Percentiles rank a stretch among this genome's conserved stretches.
These are phyloP conservation scores for Agriopis marginaria DNA, from an alignment of 2,888 invertebrate species.

Conservation along the genomic window DNA sequence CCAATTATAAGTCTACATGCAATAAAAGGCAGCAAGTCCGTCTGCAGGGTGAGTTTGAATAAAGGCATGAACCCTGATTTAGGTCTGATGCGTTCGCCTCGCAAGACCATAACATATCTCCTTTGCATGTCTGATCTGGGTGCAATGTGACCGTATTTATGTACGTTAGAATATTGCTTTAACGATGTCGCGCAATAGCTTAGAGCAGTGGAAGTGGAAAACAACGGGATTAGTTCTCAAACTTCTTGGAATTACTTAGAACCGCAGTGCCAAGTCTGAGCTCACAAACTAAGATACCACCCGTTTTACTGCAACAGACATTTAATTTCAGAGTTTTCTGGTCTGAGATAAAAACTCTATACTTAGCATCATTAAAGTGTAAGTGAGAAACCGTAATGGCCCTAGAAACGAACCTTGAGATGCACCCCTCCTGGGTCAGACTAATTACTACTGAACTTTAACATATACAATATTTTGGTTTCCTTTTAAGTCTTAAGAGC, in stretches of 20 bases:
- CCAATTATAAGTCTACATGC: not conserved
- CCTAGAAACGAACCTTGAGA: conserved; percentile 21
- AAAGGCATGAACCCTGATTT: too few species aligned
- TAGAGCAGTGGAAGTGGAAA: conserved; percentile 31
- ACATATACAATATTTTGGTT: not conserved
- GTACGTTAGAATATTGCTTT: conserved; percentile 29
- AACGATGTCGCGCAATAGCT: conserved; percentile 30
- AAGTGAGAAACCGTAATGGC: conserved; percentile 20
- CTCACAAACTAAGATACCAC: conserved; percentile 33
- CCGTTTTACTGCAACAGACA: conserved; percentile 17
- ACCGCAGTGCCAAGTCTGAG: conserved; percentile 19
- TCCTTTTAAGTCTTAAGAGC: conserved; percentile 19
- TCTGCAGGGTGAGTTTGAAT: too few species aligned
- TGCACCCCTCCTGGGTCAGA: conserved; percentile 12
- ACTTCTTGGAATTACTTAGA: conserved; percentile 35
- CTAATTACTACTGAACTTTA: conserved; percentile 20
- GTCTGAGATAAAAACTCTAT: conserved; percentile 17
- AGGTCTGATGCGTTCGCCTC: too few species aligned
- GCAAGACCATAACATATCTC: too few species aligned
- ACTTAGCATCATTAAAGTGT: conserved; percentile 18
- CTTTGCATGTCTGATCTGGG: too few species aligned
- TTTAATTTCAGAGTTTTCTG: conserved; percentile 21
- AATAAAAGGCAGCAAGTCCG: not conserved
- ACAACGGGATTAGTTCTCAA: conserved; percentile 38
- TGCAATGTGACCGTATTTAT: conserved; percentile 7